Base-by-base conservation (phyloP, 2,888 invertebrate genomes). In the Micoletzkya japonica region DNA sequence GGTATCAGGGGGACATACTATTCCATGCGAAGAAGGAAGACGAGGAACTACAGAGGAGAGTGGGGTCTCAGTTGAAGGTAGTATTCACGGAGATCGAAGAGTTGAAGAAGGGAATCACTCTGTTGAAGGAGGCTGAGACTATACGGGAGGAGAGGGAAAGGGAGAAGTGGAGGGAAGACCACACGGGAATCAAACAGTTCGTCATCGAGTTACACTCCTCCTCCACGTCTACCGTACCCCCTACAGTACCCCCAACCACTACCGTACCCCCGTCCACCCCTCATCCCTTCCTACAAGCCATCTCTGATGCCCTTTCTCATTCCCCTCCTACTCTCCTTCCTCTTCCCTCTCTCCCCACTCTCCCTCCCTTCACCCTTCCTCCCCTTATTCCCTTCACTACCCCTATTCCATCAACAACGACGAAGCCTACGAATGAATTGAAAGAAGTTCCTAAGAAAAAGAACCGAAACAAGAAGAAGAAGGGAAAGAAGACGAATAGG, bases 191-290 rank as follows among this genome's bases (percentile, higher is more conserved):
- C n/a, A n/a, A n/a, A n/a, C n/a, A n/a, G n/a, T n/a, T n/a, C n/a
- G n/a, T n/a, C n/a, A n/a, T n/a, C n/a, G n/a, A n/a, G n/a, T n/a
- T n/a, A n/a, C n/a, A n/a, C n/a, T n/a, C n/a, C n/a, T n/a, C n/a
- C n/a, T n/a, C n/a, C n/a, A n/a, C n/a, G n/a, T n/a, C n/a, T 10
- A 54, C 56, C 56, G 24, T 24, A 54, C 14, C 56, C 10, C 14
- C 28, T 14, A 60, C 61, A 17, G 52, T 70, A 2, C 58, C 74
- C 17, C 70, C 52, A 34, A 61, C 39, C 32, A 28, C 50, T 24
- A 30, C 70, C 39, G 59, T 72, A 7, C 71, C 72, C 10, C 70
- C 71, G n/a, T 50, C 74, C 6, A 69, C 69, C 1, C 70, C 70
- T 44, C 44, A 44, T 44, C 44, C 44, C 20, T 44, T 44, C 44